phyloP scores from a whole-genome alignment of 2,888 invertebrate genomes.

The Tetropium fuscum region DNA sequence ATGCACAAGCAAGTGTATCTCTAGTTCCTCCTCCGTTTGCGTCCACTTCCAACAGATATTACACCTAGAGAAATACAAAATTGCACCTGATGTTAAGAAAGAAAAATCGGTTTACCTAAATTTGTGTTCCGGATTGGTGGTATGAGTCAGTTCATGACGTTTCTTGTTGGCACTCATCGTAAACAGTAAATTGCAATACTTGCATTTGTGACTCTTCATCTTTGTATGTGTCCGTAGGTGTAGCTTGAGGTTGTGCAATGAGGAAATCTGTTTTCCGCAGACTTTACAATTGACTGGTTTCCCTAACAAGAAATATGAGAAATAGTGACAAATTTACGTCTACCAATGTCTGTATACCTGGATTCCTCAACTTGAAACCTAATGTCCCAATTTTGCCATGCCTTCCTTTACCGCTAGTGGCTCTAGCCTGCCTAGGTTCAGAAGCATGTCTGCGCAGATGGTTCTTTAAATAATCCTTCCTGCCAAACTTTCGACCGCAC shows the following conservation, averaged over 20 bases:
- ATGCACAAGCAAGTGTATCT: slow-evolving; percentile 32
- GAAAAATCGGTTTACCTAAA: not conserved
- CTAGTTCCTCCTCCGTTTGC: slow-evolving; percentile 33
- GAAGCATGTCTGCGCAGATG: not conserved
- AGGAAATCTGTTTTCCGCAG: not conserved
- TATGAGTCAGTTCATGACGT: not conserved
- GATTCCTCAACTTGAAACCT: too few species aligned
- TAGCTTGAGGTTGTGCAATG: not conserved
- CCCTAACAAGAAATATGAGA: not conserved
- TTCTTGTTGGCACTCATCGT: not conserved
- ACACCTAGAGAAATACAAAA: too few species aligned
- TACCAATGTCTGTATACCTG: too few species aligned
- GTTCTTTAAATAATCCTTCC: not conserved
- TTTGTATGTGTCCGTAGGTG: not conserved
- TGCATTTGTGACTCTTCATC: not conserved
- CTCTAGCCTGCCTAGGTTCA: too few species aligned
- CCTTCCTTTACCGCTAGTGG: too few species aligned
- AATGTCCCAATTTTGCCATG: too few species aligned
- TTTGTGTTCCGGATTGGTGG: not conserved
- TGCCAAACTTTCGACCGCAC: not conserved
- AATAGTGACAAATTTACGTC: not conserved
- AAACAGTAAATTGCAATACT: not conserved
- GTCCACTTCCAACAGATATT: slow-evolving; percentile 41
- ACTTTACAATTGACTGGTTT: not conserved
- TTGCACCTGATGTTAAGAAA: not conserved